A percentile compares a stretch with the other conserved stretches of the same genome.
These are phyloP conservation scores for Spinus olivaceus DNA, from an alignment of 2,797 vertebrate genomes.

Conservation along the genomic window DNA sequence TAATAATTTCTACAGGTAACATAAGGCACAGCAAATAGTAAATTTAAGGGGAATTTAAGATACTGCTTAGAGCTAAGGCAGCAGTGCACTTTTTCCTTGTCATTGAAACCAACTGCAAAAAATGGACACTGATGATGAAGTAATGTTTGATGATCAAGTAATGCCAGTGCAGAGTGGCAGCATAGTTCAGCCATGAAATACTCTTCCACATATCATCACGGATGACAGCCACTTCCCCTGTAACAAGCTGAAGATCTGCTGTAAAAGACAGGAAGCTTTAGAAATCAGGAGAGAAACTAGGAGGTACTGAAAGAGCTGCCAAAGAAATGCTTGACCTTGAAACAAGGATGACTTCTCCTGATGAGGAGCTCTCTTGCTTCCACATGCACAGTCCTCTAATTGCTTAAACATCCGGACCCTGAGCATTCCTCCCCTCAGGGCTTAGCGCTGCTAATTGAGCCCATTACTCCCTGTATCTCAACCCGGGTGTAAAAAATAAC, in stretches of 20 bases:
- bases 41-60: background rate
- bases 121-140: background rate
- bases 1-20: background rate
- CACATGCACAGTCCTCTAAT: background rate
- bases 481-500: background rate
- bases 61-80: background rate
- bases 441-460: background rate
- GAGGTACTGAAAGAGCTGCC: background rate
- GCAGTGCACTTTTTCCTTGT: background rate
- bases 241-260: background rate
- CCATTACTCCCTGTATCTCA: background rate
- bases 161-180: background rate
- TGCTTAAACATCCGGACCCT: background rate
- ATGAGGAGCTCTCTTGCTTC: background rate
- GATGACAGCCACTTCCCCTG: background rate
- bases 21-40: background rate
- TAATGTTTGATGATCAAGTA: background rate
- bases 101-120: background rate
- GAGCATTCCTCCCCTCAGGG: background rate
- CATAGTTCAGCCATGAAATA: background rate
- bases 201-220: accelerated
- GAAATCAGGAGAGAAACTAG: background rate
- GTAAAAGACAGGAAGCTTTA: background rate
- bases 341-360: background rate
- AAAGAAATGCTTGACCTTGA: background rate